Evolutionary conservation across 1,140 invertebrate genomes (phyloP).

Genomic region (Battus philenor): DNA sequence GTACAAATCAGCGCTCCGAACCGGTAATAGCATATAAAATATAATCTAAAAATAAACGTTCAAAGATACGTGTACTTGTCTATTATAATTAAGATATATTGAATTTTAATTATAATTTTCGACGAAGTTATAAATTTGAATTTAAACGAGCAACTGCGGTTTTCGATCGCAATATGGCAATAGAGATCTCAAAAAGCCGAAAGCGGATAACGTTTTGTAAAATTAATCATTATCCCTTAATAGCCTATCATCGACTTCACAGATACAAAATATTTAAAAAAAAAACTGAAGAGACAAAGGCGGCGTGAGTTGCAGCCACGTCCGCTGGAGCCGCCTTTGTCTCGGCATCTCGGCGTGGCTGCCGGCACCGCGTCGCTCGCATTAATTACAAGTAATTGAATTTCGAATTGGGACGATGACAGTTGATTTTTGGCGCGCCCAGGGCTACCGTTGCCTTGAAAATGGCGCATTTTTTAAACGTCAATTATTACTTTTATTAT

Average conservation of each 20-base stretch:
- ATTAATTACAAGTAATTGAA: constrained; percentile 74
- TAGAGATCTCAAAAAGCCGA: constrained; percentile 31
- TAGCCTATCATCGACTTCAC: constrained; percentile 40
- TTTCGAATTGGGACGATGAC: constrained; percentile 75
- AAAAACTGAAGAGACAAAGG: constrained; percentile 36
- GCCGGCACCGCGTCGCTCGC: constrained; percentile 54
- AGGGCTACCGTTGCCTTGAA: constrained; percentile 9
- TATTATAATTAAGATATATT: background rate
- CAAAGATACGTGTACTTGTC: background rate
- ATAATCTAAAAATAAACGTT: background rate
- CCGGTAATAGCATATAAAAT: background rate
- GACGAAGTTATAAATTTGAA: background rate
- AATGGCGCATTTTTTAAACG: background rate
- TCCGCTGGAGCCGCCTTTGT: constrained; percentile 50
- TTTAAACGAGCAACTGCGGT: background rate
- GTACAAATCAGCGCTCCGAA: too few species aligned
- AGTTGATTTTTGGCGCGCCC: constrained; percentile 65
- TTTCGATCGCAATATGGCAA: constrained; percentile 1
- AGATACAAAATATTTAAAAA: constrained; percentile 29
- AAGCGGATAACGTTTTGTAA: constrained; percentile 25
- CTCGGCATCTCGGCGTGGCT: constrained; percentile 57
- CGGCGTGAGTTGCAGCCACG: constrained; percentile 48
- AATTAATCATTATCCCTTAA: constrained; percentile 46
- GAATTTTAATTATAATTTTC: background rate
- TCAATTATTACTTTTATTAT: too few species aligned